Conservation (phyloP, 2,113 vertebrate genomes). For the Thryonomys swinderianus region DNA sequence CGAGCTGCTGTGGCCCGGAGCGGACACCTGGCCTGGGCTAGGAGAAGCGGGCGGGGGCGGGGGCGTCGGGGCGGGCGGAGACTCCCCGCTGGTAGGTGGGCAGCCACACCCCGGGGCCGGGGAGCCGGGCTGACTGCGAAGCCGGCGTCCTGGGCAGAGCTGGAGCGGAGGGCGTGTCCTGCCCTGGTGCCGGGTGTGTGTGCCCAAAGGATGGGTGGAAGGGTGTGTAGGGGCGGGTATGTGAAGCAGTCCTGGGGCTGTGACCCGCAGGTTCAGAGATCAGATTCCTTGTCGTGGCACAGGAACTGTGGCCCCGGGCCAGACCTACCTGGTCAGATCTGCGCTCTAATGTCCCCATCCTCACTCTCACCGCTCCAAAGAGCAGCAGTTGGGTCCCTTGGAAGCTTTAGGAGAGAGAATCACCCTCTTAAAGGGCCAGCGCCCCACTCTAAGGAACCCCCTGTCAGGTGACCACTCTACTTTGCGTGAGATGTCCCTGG, state of each 20-base stretch:
- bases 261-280: conserved; percentile 53
- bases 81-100: conserved; percentile 70
- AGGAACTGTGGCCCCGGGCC: neutral
- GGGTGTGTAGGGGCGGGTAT: neutral
- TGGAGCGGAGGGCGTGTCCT: conserved; percentile 74
- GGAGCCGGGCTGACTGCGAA: neutral
- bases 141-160: neutral
- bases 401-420: neutral
- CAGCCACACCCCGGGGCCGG: conserved; percentile 67
- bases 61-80: neutral
- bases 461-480: neutral
- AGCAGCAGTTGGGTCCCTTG: neutral
- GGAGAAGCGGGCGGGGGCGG: neutral
- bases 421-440: conserved; percentile 67
- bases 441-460: neutral
- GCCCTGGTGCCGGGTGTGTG: conserved; percentile 18
- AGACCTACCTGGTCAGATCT: neutral
- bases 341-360: neutral
- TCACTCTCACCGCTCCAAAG: neutral
- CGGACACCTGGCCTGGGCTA: conserved; percentile 55
- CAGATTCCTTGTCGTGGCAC: conserved; percentile 46
- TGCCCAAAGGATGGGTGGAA: neutral
- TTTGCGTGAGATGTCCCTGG: conserved; percentile 23
- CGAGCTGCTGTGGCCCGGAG: neutral
- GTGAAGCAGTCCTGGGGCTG: neutral